Percentiles rank a stretch among this genome's conserved stretches.
phyloP scores from a whole-genome alignment of 2,888 invertebrate species.

The Bellardia bayeri region DNA sequence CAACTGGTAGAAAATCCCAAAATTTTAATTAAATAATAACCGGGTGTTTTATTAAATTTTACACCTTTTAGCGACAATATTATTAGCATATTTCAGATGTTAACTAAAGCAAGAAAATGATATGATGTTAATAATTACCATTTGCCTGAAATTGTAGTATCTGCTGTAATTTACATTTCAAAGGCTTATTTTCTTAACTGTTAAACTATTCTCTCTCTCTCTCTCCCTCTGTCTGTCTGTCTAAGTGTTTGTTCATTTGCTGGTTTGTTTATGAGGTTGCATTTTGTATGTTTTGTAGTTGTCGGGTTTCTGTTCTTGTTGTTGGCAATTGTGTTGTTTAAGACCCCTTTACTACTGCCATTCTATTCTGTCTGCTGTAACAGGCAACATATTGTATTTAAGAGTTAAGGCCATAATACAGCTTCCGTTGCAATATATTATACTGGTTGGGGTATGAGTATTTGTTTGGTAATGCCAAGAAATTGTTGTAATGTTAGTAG shows the following conservation, averaged over 20 bases:
- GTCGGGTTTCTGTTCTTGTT: conserved; percentile 12
- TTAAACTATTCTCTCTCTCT: conserved; percentile 37
- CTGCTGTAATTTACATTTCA: conserved; percentile 56
- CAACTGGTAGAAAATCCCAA: background rate
- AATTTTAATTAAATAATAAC: conserved; percentile 22
- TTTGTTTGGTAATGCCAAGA: conserved; percentile 26
- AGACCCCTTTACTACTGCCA: conserved; percentile 1
- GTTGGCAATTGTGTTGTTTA: conserved; percentile 39
- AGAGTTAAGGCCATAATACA: conserved; percentile 70
- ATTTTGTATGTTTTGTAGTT: conserved; percentile 25
- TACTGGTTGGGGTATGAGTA: background rate
- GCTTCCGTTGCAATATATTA: conserved; percentile 70
- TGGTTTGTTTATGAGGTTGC: conserved; percentile 33
- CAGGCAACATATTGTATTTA: conserved; percentile 63
- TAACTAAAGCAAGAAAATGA: background rate
- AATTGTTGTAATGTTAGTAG: conserved; percentile 18
- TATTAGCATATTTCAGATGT: conserved; percentile 39
- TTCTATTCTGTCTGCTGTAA: conserved; percentile 12
- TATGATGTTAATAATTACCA: conserved; percentile 43
- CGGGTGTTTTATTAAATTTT: background rate
- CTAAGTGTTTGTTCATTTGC: conserved; percentile 7
- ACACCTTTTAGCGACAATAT: conserved; percentile 55
- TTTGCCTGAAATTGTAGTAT: conserved; percentile 40
- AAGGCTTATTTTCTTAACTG: conserved; percentile 55
- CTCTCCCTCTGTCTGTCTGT: background rate